Base-by-base conservation (phyloP, 1,140 invertebrate species). In the Platyscapa corneri region DNA sequence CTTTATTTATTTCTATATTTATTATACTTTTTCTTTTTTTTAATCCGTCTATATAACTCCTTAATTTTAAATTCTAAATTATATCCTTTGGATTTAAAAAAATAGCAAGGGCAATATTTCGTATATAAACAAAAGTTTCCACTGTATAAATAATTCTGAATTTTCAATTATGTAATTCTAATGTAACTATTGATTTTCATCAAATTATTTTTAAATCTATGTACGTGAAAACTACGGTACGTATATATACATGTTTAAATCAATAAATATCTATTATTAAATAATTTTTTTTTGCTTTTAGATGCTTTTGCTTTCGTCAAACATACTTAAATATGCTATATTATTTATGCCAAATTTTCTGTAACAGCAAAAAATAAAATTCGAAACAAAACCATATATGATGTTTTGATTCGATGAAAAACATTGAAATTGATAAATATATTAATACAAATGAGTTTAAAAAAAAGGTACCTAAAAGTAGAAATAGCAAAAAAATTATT, bases 41-140 rank as follows among this genome's bases (percentile, higher is more conserved):
- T 10, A 42, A 74, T 32, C 70, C n/a, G 70, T n/a, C 27, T 14
- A 30, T 12, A 53, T 18, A 65, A 67, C 67, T 67, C 34, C 14
- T 37, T 80, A 80, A 80, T 80, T 30, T 46, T n/a, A 18, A 0
- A 46, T 23, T 67, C 67, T 20, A 80, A 80, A 42, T 67, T 20
- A 6, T 37, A 20, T 39, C n/a, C 32, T 79, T 65, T 39, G 3
- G 37, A 64, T 32, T 37, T 34, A 3, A 27, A 16, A 65, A 77
- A n/a, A n/a, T n/a, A n/a, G n/a, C n/a, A n/a, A n/a, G n/a, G n/a
- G n/a, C n/a, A n/a, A n/a, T n/a, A n/a, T n/a, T n/a, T n/a, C n/a
- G n/a, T n/a, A n/a, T n/a, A n/a, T n/a, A n/a, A n/a, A n/a, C n/a
- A n/a, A n/a, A n/a, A n/a, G n/a, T n/a, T n/a, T n/a, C n/a, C n/a